phyloP scores from a whole-genome alignment of 1,140 invertebrate genomes.

The Diuraphis noxia region DNA sequence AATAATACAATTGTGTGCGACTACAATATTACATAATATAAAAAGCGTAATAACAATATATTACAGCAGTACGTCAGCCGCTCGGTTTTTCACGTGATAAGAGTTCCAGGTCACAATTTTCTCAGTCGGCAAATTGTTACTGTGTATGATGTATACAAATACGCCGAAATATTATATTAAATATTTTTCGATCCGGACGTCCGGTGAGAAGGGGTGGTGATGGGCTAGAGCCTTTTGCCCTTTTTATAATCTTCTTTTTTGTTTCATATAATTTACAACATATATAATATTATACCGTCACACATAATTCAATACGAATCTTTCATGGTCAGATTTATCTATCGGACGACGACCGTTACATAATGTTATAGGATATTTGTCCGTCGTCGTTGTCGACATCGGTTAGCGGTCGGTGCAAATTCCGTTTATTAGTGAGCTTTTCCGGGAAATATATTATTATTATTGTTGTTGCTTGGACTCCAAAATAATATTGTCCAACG shows the following conservation, averaged over 20 bases:
- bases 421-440: background rate
- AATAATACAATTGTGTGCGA: background rate
- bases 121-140: background rate
- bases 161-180: background rate
- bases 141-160: too few relatives aligned
- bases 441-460: background rate
- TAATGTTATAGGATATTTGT: too few relatives aligned
- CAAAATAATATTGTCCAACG: background rate
- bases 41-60: background rate
- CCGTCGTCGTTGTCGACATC: background rate
- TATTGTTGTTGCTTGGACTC: background rate
- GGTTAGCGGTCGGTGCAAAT: background rate
- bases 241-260: background rate
- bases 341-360: too few relatives aligned
- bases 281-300: background rate
- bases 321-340: too few relatives aligned
- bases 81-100: background rate
- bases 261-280: constrained; percentile 1
- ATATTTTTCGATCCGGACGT: background rate
- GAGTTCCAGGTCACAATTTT: background rate
- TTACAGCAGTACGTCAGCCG: background rate
- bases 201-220: too few relatives aligned
- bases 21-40: background rate
- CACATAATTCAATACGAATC: too few relatives aligned
- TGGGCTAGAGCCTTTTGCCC: too few relatives aligned